phyloP scores from a whole-genome alignment of 1,140 invertebrate species.

The Hylaeus anthracinus region DNA sequence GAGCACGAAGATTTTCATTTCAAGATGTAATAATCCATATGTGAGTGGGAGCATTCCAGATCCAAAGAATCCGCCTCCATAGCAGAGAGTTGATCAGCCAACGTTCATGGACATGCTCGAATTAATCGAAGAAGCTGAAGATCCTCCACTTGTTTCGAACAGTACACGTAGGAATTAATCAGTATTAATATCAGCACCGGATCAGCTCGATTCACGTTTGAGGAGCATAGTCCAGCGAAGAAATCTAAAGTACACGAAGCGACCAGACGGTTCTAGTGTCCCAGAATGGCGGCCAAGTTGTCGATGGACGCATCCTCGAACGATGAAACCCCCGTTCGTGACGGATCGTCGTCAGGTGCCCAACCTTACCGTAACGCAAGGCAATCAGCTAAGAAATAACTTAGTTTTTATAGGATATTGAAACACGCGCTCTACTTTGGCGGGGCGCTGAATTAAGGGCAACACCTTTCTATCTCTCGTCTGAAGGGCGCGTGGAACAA shows the following conservation, averaged over 20 bases:
- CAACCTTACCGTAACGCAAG: slow-evolving; percentile 79
- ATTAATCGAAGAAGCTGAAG: too few species aligned
- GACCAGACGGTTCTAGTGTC: background rate
- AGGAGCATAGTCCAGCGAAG: background rate
- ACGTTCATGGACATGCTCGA: too few species aligned
- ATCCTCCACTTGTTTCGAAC: too few species aligned
- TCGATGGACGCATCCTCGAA: too few species aligned
- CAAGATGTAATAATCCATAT: too few species aligned
- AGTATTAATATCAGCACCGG: too few species aligned
- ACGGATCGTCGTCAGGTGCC: slow-evolving; percentile 45
- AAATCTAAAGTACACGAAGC: background rate
- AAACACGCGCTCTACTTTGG: slow-evolving; percentile 61
- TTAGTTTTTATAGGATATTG: slow-evolving; percentile 81
- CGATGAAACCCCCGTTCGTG: background rate
- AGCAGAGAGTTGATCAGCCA: too few species aligned
- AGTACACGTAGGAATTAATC: too few species aligned
- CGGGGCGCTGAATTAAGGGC: slow-evolving; percentile 43
- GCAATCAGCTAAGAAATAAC: slow-evolving; percentile 82
- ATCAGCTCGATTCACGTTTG: too few species aligned
- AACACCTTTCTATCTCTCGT: slow-evolving; percentile 60
- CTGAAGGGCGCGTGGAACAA: slow-evolving; percentile 43
- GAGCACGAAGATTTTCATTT: too few species aligned
- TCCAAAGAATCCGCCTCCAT: too few species aligned
- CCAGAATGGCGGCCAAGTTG: background rate
- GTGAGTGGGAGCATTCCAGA: too few species aligned